These are phyloP conservation scores for Chascanopsetta lugubris DNA, from an alignment of 2,113 vertebrate species.

Conservation along the genomic window DNA sequence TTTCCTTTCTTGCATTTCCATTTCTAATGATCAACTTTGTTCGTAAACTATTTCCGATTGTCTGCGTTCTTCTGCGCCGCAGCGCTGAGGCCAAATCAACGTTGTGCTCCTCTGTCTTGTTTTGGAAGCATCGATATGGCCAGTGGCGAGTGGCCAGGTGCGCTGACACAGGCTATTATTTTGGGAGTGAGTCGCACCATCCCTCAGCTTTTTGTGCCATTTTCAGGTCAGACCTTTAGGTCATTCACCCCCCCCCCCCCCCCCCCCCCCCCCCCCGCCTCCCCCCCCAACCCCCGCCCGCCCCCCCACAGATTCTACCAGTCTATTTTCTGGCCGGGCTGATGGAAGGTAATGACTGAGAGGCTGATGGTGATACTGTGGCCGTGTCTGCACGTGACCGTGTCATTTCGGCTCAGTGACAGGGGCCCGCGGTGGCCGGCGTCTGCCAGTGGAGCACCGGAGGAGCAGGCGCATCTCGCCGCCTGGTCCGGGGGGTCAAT, in stretches of 20 bases:
- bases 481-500: slow-evolving; percentile 76
- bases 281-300: no score
- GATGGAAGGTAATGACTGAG: slow-evolving; percentile 80
- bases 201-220: slow-evolving; percentile 76
- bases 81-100: slow-evolving; percentile 11
- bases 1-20: slow-evolving; percentile 37
- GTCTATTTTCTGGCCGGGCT: slow-evolving; percentile 69
- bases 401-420: slow-evolving; percentile 72
- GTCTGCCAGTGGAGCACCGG: slow-evolving; percentile 47
- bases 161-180: slow-evolving; percentile 76
- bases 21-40: slow-evolving; percentile 46
- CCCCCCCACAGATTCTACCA: slow-evolving; percentile 70
- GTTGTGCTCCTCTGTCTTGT: slow-evolving; percentile 31
- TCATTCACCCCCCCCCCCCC: slow-evolving; percentile 70
- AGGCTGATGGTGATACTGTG: slow-evolving; percentile 67
- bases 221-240: slow-evolving; percentile 79
- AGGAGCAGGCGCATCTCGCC: slow-evolving; percentile 36
- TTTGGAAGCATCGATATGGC: slow-evolving; percentile 61
- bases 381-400: slow-evolving; percentile 63
- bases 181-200: slow-evolving; percentile 58
- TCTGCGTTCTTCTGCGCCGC: slow-evolving; percentile 15
- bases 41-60: slow-evolving; percentile 40
- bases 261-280: slow-evolving; percentile 65
- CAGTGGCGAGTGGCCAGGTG: slow-evolving; percentile 72
- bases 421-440: slow-evolving; percentile 54